Conservation (phyloP, 2,113 vertebrate genomes). For the Mionectes macconnelli region DNA sequence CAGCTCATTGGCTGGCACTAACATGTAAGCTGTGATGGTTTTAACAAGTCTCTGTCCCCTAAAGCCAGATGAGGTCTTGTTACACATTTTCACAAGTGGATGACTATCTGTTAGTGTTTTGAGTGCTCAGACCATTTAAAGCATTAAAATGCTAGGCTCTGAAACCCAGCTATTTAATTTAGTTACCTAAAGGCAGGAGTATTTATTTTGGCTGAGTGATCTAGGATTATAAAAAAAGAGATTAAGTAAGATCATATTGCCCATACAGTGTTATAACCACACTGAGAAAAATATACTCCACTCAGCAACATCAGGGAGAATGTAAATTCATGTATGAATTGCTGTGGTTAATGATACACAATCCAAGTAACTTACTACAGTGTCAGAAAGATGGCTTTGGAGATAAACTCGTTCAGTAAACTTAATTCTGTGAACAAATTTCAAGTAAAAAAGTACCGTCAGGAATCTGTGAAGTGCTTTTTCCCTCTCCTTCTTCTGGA, state of each 20-base stretch:
- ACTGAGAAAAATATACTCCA: conserved; percentile 3
- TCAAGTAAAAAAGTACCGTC: conserved; percentile 3
- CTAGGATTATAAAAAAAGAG: neutral
- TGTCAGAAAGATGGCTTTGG: neutral
- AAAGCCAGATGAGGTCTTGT: neutral
- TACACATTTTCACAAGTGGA: neutral
- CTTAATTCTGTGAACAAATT: conserved; percentile 30
- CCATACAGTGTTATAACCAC: neutral
- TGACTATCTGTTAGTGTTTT: neutral
- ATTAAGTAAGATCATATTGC: conserved; percentile 21
- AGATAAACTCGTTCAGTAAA: neutral
- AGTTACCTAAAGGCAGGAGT: neutral
- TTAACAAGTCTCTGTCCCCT: neutral
- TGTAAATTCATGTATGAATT: neutral
- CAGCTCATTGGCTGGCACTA: neutral
- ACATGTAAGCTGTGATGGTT: neutral
- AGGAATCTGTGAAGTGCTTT: neutral
- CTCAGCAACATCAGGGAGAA: neutral
- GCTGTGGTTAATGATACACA: neutral
- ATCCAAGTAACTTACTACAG: neutral
- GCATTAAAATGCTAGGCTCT: neutral
- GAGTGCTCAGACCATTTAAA: neutral
- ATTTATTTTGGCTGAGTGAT: neutral
- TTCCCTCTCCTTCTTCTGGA: neutral
- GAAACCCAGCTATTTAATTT: neutral